Evolutionary conservation across 2,113 vertebrate species (phyloP), one percentile per base, ranked within the genome.

Genomic region (Mesitornis unicolor): DNA sequence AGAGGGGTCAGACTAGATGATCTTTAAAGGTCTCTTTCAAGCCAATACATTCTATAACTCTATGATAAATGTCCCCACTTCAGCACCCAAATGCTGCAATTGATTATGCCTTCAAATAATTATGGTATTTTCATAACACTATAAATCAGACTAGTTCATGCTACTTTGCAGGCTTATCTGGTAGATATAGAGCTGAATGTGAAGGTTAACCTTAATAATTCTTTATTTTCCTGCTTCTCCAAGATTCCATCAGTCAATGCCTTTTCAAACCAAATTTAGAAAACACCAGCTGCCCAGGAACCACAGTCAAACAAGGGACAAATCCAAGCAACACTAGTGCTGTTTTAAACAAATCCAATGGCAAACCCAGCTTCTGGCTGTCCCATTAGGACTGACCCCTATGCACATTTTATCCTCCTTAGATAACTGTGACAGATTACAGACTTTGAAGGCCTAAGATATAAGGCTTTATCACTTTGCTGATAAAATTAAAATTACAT

Each of bases 121-220:
- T 64, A n/a, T 25, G 16, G 1, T 2, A 68, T 56, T 77, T 84
- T 87, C 74, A 73, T 19, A 51, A 43, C 10, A 53, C 8, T 53
- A 15, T 45, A 85, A 67, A 35, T 89, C 29, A 80, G 17, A 50
- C 57, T 48, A 75, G 7, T 61, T 78, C 29, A 74, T 79, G 9
- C 1, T 67, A 26, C 4, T 50, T 77, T 43, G 4, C 45, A 70
- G 36, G 12, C 29, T 68, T 53, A 38, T 69, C 26, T 51, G 9
- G 18, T 48, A 36, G 16, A 47, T 7, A 0, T 48, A 47, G 48
- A 54, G 1, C 53, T 35, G 8, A 10, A 84, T 26, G 12, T 0
- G 1, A 43, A 61, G 42, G 11, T 57, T 15, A 3, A 47, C 20
- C 7, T 35, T 81, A 54, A 16, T 1, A 0, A 36, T 65, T 68